phyloP scores from a whole-genome alignment of 1,140 invertebrate species.

The Eufriesea mexicana region DNA sequence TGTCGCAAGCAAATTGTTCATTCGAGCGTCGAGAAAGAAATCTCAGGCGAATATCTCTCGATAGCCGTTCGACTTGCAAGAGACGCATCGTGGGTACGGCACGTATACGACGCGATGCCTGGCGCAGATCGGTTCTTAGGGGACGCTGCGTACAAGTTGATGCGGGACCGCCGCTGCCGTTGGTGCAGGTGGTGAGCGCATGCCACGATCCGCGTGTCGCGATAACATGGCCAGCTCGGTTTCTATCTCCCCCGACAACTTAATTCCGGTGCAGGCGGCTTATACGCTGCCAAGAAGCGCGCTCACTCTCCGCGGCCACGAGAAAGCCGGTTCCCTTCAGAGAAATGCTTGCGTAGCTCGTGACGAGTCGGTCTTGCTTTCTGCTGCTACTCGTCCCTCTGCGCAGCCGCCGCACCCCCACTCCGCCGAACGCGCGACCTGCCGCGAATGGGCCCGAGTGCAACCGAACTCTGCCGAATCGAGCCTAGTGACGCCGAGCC shows the following conservation, averaged over 20 bases:
- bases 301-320: neutral
- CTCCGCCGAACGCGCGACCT: neutral
- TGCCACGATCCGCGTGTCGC: constrained; percentile 72
- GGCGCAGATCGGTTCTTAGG: constrained; percentile 13
- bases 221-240: constrained; percentile 71
- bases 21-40: constrained; percentile 18
- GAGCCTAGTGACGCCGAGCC: neutral
- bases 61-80: constrained; percentile 13
- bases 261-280: constrained; percentile 68
- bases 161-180: constrained; percentile 13
- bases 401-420: neutral
- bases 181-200: constrained; percentile 74
- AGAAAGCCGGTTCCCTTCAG: neutral
- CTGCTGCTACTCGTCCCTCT: neutral
- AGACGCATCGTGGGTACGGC: neutral
- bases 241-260: constrained; percentile 75
- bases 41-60: neutral
- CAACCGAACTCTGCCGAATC: too few relatives aligned
- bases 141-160: constrained; percentile 32
- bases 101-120: constrained; percentile 21
- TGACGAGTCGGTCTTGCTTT: neutral
- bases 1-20: neutral
- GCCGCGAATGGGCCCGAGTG: neutral
- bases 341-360: neutral
- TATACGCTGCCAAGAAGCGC: neutral